These are phyloP conservation scores for Epicampocera succincta DNA, from an alignment of 2,888 invertebrate species.

Conservation along the genomic window DNA sequence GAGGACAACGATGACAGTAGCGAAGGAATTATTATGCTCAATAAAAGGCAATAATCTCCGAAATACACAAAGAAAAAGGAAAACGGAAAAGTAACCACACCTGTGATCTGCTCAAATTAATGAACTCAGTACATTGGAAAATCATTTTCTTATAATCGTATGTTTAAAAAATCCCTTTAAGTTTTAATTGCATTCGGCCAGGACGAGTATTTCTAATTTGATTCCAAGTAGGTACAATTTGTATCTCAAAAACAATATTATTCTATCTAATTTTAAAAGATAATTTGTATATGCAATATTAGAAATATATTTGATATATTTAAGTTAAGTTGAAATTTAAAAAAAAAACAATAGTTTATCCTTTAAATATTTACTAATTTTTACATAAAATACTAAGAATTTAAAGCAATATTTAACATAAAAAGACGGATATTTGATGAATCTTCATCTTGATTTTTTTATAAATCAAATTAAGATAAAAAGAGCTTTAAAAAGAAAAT, in stretches of 20 bases:
- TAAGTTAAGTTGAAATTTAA: conserved; percentile 47
- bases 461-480: no score
- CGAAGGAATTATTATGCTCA: conserved; percentile 78
- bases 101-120: conserved; percentile 67
- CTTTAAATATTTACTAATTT: not conserved
- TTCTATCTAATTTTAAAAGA: not conserved
- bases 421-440: not conserved
- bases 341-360: conserved; percentile 11
- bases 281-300: conserved; percentile 57
- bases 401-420: conserved; percentile 35
- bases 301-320: conserved; percentile 6
- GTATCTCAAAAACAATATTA: conserved; percentile 30
- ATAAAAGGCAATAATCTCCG: conserved; percentile 71
- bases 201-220: conserved; percentile 40
- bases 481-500: no score
- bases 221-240: not conserved
- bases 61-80: not conserved
- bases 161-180: conserved; percentile 30
- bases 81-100: conserved; percentile 1
- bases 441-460: no score
- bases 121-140: conserved; percentile 31
- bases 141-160: conserved; percentile 4
- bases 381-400: conserved; percentile 5
- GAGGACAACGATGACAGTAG: conserved; percentile 76
- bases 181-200: conserved; percentile 44